phyloP scores from a whole-genome alignment of 2,113 vertebrate species.

The Turdus rufiventris region DNA sequence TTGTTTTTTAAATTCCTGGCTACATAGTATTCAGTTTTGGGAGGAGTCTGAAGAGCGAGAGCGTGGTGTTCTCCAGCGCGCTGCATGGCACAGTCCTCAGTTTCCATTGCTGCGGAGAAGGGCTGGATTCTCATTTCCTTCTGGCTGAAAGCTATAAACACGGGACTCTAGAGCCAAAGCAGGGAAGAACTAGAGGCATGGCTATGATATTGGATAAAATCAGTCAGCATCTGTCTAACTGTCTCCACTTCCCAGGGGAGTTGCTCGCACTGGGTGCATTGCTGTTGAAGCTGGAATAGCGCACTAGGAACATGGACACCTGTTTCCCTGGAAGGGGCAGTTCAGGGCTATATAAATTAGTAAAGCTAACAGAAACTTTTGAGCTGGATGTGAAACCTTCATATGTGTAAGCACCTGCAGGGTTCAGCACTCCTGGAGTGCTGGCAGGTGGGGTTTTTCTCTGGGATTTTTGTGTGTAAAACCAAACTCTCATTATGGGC shows the following conservation, averaged over 20 bases:
- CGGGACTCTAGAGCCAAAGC: background rate
- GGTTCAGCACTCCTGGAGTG: background rate
- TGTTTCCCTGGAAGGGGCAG: background rate
- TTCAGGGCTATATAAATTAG: background rate
- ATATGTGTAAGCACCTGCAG: background rate
- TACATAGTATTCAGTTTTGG: background rate
- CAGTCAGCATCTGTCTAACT: background rate
- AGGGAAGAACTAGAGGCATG: background rate
- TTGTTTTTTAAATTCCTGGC: background rate
- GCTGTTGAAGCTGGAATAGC: fast-evolving
- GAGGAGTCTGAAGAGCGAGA: background rate
- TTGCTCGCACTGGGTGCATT: background rate
- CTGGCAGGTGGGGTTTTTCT: background rate
- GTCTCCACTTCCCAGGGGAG: background rate
- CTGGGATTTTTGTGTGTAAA: background rate
- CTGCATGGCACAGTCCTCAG: background rate
- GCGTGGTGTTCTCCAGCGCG: fast-evolving
- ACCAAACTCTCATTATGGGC: background rate
- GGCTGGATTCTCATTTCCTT: background rate
- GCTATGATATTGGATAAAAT: background rate
- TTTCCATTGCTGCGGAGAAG: background rate
- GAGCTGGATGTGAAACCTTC: background rate
- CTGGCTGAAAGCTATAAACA: background rate
- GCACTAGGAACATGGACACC: fast-evolving
- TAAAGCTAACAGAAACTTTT: background rate